Base-by-base conservation (phyloP, 2,113 vertebrate species). In the Eupsittula cactorum region DNA sequence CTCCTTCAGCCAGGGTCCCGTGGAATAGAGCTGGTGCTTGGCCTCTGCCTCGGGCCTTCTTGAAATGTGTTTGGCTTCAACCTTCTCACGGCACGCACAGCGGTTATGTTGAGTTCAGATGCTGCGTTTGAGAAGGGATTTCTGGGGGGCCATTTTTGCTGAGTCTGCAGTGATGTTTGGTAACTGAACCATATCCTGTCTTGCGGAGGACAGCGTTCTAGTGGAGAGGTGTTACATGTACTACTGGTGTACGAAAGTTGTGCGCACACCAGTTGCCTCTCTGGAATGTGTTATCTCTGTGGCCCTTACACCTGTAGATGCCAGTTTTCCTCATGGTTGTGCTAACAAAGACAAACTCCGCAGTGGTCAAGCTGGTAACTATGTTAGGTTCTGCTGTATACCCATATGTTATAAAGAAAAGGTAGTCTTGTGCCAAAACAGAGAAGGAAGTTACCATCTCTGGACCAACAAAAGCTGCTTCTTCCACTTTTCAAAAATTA, bases 131-230 rank as follows among this genome's bases (percentile, higher is more conserved):
- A 44, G 21, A 10, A 21, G 35, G 16, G 31, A 5, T 17, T 10
- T 44, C 29, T 24, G 21, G 28, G 37, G 8, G 9, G 41, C 9
- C 20, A n/a, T 21, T 15, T n/a, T 28, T 19, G 23, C 55, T n/a
- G 55, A 57, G 33, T 57, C 12, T 57, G 33, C 33, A n/a, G 33
- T 57, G 31, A 13, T n/a, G 20, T 21, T 57, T n/a, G 33, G 9
- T 33, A 33, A 20, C 7, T 42, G 35, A 37, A 7, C 17, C 7
- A 2, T 20, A n/a, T 12, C 1, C 52, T 1, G 0, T 16, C 12
- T 16, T 28, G 52, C 53, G 19, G 47, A 49, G 41, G 39, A 11
- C 3, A 19, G 31, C 5, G 4, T 12, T 3, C 16, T 16, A 16
- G 13, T n/a, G 33, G 7, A 50, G 47, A 18, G 28, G 4, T 19